Percentiles rank a stretch among this genome's conserved stretches.
phyloP scores from a whole-genome alignment of 2,113 vertebrate genomes.

The Delphinapterus leucas region DNA sequence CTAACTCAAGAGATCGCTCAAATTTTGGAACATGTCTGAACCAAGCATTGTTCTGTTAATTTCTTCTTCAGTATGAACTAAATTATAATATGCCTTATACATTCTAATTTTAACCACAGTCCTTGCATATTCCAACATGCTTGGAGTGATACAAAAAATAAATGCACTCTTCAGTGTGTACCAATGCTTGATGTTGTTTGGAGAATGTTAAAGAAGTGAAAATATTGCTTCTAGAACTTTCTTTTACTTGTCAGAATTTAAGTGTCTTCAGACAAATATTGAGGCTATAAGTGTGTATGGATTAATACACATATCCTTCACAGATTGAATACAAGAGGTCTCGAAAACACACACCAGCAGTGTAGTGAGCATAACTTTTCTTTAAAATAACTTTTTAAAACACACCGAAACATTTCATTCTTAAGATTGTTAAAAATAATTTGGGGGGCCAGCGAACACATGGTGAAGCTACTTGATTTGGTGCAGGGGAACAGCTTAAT shows the following conservation, averaged over 20 bases:
- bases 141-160: slow-evolving; percentile 90
- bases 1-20: slow-evolving; percentile 88
- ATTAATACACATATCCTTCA: slow-evolving; percentile 86
- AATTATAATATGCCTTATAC: slow-evolving; percentile 93
- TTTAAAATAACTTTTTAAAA: slow-evolving; percentile 47
- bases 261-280: slow-evolving; percentile 82
- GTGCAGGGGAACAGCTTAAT: slow-evolving; percentile 48
- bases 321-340: slow-evolving; percentile 82
- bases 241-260: slow-evolving; percentile 79
- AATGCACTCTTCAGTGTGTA: slow-evolving; percentile 84
- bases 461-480: slow-evolving; percentile 57
- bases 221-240: slow-evolving; percentile 88
- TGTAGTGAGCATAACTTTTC: slow-evolving; percentile 74
- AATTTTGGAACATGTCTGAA: slow-evolving; percentile 88
- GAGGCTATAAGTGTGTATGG: slow-evolving; percentile 81
- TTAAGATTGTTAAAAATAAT: slow-evolving; percentile 62
- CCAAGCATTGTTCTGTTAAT: slow-evolving; percentile 86
- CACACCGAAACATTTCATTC: slow-evolving; percentile 22
- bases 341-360: slow-evolving; percentile 74
- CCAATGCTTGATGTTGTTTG: slow-evolving; percentile 83
- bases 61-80: slow-evolving; percentile 87
- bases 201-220: slow-evolving; percentile 86
- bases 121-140: slow-evolving; percentile 96
- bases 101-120: slow-evolving; percentile 92
- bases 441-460: slow-evolving; percentile 52